phyloP scores from a whole-genome alignment of 2,797 vertebrate species.

The Balearica regulorum region DNA sequence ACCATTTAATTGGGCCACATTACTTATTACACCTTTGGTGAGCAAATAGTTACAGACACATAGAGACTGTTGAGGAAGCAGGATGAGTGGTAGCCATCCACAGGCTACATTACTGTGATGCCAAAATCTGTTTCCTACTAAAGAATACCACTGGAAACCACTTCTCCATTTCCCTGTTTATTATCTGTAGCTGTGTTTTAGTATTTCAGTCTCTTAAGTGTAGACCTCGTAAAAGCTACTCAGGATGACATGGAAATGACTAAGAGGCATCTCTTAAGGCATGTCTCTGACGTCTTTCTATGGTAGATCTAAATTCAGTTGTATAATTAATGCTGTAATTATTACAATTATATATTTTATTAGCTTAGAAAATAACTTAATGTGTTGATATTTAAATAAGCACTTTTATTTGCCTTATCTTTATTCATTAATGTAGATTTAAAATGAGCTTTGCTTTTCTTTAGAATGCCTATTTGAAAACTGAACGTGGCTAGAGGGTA shows the following conservation, averaged over 20 bases:
- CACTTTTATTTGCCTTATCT: not conserved
- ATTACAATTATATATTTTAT: slow-evolving; percentile 2
- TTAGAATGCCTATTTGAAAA: not conserved
- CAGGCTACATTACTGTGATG: not conserved
- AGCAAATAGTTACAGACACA: not conserved
- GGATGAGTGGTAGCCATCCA: not conserved
- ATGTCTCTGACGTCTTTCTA: not conserved
- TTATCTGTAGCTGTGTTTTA: not conserved
- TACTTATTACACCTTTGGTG: not conserved
- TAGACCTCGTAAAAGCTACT: not conserved
- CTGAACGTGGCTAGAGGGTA: not conserved
- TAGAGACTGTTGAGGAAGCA: not conserved
- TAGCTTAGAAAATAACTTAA: slow-evolving; percentile 25
- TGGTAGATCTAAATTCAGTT: not conserved
- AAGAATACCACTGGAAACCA: not conserved
- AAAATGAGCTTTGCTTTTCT: not conserved
- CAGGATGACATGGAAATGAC: not conserved
- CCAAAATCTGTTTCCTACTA: not conserved
- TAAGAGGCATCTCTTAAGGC: not conserved
- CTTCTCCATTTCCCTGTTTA: not conserved
- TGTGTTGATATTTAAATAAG: slow-evolving; percentile 16
- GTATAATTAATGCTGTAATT: slow-evolving; percentile 5
- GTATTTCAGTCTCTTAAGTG: not conserved
- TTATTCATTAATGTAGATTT: slow-evolving; percentile 2
- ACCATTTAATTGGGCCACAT: not conserved